Percentiles rank a stretch among this genome's conserved stretches.
These are phyloP conservation scores for Microcebus tavaratra DNA, from an alignment of 2,113 vertebrate species.

Conservation along the genomic window DNA sequence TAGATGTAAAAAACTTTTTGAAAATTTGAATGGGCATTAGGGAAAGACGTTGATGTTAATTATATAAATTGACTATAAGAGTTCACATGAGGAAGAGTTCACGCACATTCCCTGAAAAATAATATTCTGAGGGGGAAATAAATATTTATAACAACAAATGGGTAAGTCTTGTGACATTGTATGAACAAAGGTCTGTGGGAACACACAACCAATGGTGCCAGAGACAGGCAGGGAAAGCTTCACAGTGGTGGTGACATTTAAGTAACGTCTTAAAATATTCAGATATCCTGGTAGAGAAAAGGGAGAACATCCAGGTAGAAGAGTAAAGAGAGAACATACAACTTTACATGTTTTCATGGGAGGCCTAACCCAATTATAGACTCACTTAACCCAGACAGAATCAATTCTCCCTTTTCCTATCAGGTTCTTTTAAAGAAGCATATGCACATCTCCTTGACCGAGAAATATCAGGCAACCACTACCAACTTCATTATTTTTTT, in stretches of 20 bases:
- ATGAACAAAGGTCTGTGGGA: neutral
- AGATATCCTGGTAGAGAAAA: neutral
- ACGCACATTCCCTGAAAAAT: neutral
- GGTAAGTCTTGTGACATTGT: neutral
- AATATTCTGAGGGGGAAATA: neutral
- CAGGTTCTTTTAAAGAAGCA: neutral
- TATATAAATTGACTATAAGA: conserved; percentile 58
- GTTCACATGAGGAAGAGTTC: neutral
- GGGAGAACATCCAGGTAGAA: neutral
- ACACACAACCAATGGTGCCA: neutral
- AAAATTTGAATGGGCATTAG: conserved; percentile 48
- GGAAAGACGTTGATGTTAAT: conserved; percentile 67
- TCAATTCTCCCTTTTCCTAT: neutral
- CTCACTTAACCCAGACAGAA: neutral
- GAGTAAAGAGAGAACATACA: neutral
- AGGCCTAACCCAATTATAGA: neutral
- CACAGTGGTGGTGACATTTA: neutral
- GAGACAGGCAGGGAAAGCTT: neutral
- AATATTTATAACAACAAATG: neutral
- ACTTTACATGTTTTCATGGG: neutral
- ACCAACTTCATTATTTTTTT: conserved; percentile 2
- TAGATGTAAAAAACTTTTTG: conserved; percentile 68
- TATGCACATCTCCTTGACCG: neutral
- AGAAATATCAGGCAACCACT: conserved; percentile 26
- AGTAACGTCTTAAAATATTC: neutral